Evolutionary conservation across 1,140 invertebrate species (phyloP).

Genomic region (Drosophila parvula): DNA sequence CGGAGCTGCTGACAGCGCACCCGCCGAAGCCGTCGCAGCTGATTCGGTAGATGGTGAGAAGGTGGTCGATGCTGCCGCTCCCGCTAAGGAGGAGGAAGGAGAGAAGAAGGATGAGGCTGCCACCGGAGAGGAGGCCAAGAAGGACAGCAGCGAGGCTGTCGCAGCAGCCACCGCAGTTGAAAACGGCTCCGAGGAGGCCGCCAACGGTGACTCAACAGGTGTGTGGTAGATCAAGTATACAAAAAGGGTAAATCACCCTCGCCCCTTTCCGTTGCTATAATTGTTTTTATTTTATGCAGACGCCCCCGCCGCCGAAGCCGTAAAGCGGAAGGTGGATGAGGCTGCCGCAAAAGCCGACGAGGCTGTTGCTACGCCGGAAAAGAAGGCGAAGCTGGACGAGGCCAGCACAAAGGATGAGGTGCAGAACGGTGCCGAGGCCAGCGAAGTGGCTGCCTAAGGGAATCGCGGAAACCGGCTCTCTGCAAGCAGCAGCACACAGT

Average conservation of each 20-base stretch:
- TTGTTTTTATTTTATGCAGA: slow-evolving; percentile 40
- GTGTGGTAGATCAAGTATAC: slow-evolving; percentile 19
- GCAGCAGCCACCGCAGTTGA: slow-evolving; percentile 60
- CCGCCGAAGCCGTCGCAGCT: slow-evolving; percentile 35
- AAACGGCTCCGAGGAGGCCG: slow-evolving; percentile 70
- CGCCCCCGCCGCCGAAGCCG: slow-evolving; percentile 73
- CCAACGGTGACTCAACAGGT: slow-evolving; percentile 83
- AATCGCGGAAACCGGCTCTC: slow-evolving; percentile 28
- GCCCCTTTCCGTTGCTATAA: not conserved
- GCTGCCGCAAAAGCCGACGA: slow-evolving; percentile 72
- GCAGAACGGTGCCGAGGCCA: slow-evolving; percentile 80
- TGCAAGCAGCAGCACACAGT: slow-evolving; percentile 47
- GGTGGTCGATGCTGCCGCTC: slow-evolving; percentile 32
- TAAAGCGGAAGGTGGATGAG: slow-evolving; percentile 82
- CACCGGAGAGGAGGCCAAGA: slow-evolving; percentile 66
- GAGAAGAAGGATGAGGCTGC: slow-evolving; percentile 60
- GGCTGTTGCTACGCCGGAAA: slow-evolving; percentile 79
- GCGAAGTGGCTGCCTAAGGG: slow-evolving; percentile 82
- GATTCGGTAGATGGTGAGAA: slow-evolving; percentile 49
- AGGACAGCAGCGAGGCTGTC: slow-evolving; percentile 64
- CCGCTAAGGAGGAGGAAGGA: slow-evolving; percentile 53
- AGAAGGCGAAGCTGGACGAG: slow-evolving; percentile 83
- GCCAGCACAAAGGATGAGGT: slow-evolving; percentile 82
- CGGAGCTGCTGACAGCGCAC: slow-evolving; percentile 56
- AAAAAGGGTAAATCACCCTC: too few species aligned